Conservation (phyloP, 2,113 vertebrate genomes). For the Anoura caudifer region DNA sequence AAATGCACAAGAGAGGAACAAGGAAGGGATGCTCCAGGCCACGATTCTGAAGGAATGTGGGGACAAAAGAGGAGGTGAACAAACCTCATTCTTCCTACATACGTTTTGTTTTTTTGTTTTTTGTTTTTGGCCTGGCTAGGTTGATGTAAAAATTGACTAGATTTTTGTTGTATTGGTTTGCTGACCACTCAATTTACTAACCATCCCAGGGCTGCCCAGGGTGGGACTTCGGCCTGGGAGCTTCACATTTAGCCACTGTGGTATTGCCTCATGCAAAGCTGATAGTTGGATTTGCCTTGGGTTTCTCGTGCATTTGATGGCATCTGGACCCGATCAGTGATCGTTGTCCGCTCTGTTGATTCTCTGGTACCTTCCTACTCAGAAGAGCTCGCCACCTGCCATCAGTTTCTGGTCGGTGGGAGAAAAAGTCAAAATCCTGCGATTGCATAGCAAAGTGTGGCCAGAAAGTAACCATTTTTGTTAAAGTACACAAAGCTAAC, state of each 20-base stretch:
- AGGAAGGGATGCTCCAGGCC: not conserved
- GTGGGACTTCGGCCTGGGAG: not conserved
- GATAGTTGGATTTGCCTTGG: not conserved
- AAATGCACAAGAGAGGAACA: not conserved
- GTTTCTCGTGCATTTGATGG: not conserved
- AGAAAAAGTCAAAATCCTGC: not conserved
- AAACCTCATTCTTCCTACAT: not conserved
- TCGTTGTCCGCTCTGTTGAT: not conserved
- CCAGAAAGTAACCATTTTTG: not conserved
- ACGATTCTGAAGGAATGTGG: not conserved
- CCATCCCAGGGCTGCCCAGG: not conserved
- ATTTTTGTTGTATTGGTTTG: not conserved
- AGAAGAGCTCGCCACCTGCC: not conserved
- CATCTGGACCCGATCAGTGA: not conserved
- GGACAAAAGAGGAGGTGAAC: not conserved
- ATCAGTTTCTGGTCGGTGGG: not conserved
- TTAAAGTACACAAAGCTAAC: slow-evolving; percentile 1
- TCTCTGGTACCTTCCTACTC: not conserved
- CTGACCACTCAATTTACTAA: not conserved
- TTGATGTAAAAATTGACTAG: not conserved
- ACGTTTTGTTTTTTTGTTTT: too few relatives aligned
- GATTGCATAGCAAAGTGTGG: not conserved
- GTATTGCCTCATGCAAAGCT: not conserved
- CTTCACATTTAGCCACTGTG: not conserved
- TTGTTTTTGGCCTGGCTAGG: not conserved